A percentile compares a stretch with the other conserved stretches of the same genome.
These are phyloP conservation scores for Piprites chloris DNA, from an alignment of 2,113 vertebrate genomes.

Conservation along the genomic window DNA sequence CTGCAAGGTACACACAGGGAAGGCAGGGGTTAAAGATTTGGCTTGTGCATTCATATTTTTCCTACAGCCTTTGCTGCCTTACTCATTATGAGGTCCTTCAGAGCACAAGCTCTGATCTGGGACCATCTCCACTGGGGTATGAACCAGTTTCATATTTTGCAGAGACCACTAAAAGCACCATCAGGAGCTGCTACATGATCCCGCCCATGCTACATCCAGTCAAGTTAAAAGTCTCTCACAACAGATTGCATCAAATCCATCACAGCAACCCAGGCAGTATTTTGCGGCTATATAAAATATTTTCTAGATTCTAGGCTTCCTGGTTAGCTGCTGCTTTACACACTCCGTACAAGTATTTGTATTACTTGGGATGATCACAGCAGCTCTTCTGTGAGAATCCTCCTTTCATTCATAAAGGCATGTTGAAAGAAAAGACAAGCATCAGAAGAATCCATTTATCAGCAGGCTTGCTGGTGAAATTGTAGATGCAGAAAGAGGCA, in stretches of 20 bases:
- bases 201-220: neutral
- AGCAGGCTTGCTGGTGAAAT: neutral
- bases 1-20: neutral
- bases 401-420: neutral
- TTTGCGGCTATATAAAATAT: neutral
- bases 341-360: neutral
- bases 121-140: neutral
- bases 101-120: neutral
- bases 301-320: neutral
- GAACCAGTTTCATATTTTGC: rapidly evolving
- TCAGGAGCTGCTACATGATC: neutral
- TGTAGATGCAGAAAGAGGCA: neutral
- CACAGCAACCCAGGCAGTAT: neutral
- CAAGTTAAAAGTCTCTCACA: neutral
- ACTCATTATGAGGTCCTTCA: neutral
- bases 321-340: neutral
- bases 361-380: neutral
- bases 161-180: neutral
- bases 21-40: neutral
- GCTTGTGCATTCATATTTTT: neutral
- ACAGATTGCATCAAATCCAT: neutral
- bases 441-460: neutral
- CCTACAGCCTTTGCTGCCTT: neutral
- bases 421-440: neutral
- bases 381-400: neutral